Evolutionary conservation across 2,113 vertebrate species (phyloP).

Genomic region (Salvelinus fontinalis): DNA sequence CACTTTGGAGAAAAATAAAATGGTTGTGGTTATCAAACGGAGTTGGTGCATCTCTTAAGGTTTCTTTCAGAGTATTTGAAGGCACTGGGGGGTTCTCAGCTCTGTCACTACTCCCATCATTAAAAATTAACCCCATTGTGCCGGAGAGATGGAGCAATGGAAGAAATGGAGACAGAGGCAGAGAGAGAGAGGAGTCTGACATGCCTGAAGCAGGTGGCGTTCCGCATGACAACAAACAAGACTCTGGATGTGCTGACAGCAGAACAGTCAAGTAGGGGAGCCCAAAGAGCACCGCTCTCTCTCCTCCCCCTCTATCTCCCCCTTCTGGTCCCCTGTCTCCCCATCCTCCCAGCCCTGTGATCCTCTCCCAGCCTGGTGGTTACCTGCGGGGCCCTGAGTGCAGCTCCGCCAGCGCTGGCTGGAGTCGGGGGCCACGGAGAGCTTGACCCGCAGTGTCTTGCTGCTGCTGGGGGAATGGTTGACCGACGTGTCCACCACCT

Average conservation of each 20-base stretch:
- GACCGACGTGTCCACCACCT: conserved; percentile 94
- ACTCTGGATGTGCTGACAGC: conserved; percentile 57
- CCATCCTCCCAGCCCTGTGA: background rate
- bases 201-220: conserved; percentile 63
- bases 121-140: conserved; percentile 74
- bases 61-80: conserved; percentile 69
- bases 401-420: conserved; percentile 87
- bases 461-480: conserved; percentile 95
- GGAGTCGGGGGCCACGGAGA: conserved; percentile 91
- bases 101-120: conserved; percentile 66
- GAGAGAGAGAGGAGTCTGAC: conserved; percentile 45
- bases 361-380: background rate
- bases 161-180: conserved; percentile 29
- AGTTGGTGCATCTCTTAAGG: conserved; percentile 70
- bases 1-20: conserved; percentile 62
- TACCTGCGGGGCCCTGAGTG: conserved; percentile 82
- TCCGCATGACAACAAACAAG: conserved; percentile 63
- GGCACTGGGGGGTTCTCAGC: conserved; percentile 52
- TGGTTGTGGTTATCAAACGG: conserved; percentile 71
- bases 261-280: conserved; percentile 46
- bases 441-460: conserved; percentile 94
- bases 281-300: conserved; percentile 32
- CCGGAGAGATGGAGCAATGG: conserved; percentile 56
- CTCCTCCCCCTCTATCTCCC: too few species aligned
- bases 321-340: background rate